These are phyloP conservation scores for Dolichotis patagonum DNA, from an alignment of 2,113 vertebrate species.

Conservation along the genomic window DNA sequence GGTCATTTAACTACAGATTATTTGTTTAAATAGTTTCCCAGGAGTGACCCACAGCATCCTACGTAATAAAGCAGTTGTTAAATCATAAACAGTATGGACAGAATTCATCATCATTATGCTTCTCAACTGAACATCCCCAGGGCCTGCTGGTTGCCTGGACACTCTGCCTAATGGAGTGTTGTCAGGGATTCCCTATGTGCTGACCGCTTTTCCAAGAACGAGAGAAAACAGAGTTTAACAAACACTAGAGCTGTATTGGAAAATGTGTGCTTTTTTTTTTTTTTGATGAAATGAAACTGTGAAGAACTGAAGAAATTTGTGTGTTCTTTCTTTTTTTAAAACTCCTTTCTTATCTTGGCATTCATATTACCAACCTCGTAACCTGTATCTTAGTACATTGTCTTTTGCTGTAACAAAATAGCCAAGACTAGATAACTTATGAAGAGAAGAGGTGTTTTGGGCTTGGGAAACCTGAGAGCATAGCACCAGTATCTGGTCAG, in stretches of 20 bases:
- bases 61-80: slow-evolving; percentile 78
- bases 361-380: background rate
- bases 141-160: slow-evolving; percentile 65
- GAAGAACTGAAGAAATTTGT: slow-evolving; percentile 26
- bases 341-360: background rate
- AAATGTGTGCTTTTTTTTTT: background rate
- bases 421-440: background rate
- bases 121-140: slow-evolving; percentile 58
- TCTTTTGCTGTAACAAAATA: background rate
- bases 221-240: slow-evolving; percentile 55
- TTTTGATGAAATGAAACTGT: background rate
- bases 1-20: slow-evolving; percentile 73
- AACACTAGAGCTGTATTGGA: slow-evolving; percentile 5
- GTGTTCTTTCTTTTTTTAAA: background rate
- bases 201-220: slow-evolving; percentile 70
- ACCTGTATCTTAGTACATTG: background rate
- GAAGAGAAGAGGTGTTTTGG: background rate
- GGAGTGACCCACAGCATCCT: slow-evolving; percentile 74
- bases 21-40: slow-evolving; percentile 81
- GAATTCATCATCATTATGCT: slow-evolving; percentile 62
- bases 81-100: slow-evolving; percentile 74
- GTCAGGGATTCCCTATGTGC: slow-evolving; percentile 68
- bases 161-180: slow-evolving; percentile 63
- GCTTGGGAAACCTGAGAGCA: background rate
- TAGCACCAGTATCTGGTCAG: background rate